These are phyloP conservation scores for Takifugu ocellatus DNA, from an alignment of 2,797 vertebrate species.

Conservation along the genomic window DNA sequence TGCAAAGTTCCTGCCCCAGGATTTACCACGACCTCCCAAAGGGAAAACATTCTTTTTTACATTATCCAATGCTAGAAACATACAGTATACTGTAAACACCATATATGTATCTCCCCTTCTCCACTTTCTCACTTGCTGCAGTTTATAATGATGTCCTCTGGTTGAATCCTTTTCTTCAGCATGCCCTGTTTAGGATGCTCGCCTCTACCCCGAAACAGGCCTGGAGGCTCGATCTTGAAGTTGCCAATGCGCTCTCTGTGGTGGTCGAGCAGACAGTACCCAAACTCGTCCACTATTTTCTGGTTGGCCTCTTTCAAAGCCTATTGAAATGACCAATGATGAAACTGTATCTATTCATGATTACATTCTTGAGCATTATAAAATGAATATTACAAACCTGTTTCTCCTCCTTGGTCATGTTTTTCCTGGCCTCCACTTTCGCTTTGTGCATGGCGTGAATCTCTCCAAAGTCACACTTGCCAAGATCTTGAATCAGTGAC, in stretches of 20 bases:
- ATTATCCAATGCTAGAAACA: background rate
- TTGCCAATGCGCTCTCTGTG: constrained; percentile 73
- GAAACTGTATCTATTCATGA: background rate
- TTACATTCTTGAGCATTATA: background rate
- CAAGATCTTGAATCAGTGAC: constrained; percentile 67
- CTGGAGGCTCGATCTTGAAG: constrained; percentile 75
- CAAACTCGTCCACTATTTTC: constrained; percentile 70
- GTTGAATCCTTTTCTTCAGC: constrained; percentile 75
- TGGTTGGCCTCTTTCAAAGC: constrained; percentile 70
- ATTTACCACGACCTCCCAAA: too few species aligned
- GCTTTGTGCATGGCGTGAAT: constrained; percentile 74
- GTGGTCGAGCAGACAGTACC: constrained; percentile 73
- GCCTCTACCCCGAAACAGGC: constrained; percentile 69
- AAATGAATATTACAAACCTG: constrained; percentile 41
- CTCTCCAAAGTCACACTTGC: constrained; percentile 78
- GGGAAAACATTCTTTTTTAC: too few species aligned
- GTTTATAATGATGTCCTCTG: constrained; percentile 76
- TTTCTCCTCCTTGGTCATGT: constrained; percentile 77
- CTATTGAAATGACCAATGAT: constrained; percentile 20
- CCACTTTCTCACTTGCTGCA: constrained; percentile 56
- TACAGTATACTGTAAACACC: background rate
- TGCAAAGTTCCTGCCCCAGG: too few species aligned
- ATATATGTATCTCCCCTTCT: background rate
- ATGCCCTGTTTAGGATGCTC: constrained; percentile 78
- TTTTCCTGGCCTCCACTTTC: constrained; percentile 73